A percentile compares a stretch with the other conserved stretches of the same genome.
These are phyloP conservation scores for Pempheris klunzingeri DNA, from an alignment of 2,797 vertebrate genomes.

Conservation along the genomic window DNA sequence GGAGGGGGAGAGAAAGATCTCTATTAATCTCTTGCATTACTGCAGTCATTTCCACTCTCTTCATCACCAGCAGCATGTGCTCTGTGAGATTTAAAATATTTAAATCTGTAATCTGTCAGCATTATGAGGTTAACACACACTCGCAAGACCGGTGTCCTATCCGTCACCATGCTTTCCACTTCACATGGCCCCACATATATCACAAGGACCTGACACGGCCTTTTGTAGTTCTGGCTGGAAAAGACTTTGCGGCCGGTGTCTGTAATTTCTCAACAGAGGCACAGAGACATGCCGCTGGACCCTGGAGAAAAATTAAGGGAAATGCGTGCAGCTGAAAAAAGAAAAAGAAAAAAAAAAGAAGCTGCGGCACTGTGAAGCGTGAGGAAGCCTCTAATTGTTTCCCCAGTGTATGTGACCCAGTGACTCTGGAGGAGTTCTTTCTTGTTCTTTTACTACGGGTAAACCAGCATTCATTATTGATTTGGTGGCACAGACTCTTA, in stretches of 20 bases:
- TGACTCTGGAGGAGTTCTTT: constrained; percentile 76
- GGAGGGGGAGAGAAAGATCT: constrained; percentile 57
- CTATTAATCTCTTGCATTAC: constrained; percentile 84
- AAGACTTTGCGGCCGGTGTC: constrained; percentile 64
- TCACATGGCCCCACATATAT: constrained; percentile 69
- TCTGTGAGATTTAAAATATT: constrained; percentile 86
- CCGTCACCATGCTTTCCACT: constrained; percentile 77
- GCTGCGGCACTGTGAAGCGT: constrained; percentile 59
- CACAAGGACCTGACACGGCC: constrained; percentile 71
- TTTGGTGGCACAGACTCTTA: constrained; percentile 69
- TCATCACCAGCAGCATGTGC: constrained; percentile 80
- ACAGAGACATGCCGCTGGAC: constrained; percentile 72
- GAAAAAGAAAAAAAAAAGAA: constrained; percentile 31
- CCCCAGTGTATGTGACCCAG: constrained; percentile 79
- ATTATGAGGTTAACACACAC: constrained; percentile 81
- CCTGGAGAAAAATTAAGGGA: constrained; percentile 76
- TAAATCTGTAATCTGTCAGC: constrained; percentile 87
- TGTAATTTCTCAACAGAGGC: constrained; percentile 80
- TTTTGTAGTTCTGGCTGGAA: constrained; percentile 74
- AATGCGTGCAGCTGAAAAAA: constrained; percentile 52
- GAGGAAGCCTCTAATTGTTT: constrained; percentile 83
- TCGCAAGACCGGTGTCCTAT: constrained; percentile 73
- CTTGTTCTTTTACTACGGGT: constrained; percentile 74
- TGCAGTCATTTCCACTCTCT: constrained; percentile 81
- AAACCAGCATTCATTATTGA: constrained; percentile 82